These are phyloP conservation scores for Amphipoea lucens DNA, from an alignment of 2,888 invertebrate species.

Conservation along the genomic window DNA sequence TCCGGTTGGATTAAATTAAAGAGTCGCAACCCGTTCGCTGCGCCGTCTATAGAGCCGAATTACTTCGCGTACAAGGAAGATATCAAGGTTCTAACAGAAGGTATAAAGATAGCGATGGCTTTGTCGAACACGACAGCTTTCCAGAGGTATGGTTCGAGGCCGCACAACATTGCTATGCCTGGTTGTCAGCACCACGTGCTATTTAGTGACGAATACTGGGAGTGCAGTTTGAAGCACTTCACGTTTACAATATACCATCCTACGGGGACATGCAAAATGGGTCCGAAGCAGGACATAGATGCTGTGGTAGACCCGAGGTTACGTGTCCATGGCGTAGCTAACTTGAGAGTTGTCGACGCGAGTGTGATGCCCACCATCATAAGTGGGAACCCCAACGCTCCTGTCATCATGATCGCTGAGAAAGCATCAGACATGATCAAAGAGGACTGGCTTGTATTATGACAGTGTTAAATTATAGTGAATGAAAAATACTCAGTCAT, in stretches of 20 bases:
- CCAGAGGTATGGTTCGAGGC: conserved; percentile 94
- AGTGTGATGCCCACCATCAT: conserved; percentile 97
- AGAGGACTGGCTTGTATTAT: conserved; percentile 93
- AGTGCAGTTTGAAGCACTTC: conserved; percentile 95
- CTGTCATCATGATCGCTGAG: conserved; percentile 97
- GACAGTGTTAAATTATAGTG: conserved; percentile 77
- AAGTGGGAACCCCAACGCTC: conserved; percentile 97
- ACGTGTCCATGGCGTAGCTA: conserved; percentile 94
- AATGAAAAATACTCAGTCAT: conserved; percentile 63
- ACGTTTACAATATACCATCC: conserved; percentile 96
- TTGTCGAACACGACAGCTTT: conserved; percentile 95
- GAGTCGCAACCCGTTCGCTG: conserved; percentile 94
- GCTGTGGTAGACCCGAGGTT: conserved; percentile 95
- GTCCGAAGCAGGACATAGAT: conserved; percentile 93
- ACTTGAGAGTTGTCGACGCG: conserved; percentile 95
- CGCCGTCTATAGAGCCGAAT: conserved; percentile 97
- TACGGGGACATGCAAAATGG: conserved; percentile 96
- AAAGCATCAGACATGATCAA: conserved; percentile 97
- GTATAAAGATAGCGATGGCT: conserved; percentile 95
- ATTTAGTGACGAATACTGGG: conserved; percentile 96
- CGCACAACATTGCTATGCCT: conserved; percentile 95
- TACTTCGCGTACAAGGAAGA: conserved; percentile 97
- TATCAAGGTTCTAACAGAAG: conserved; percentile 94
- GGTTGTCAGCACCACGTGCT: conserved; percentile 94
- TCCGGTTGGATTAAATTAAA: conserved; percentile 96